These are phyloP conservation scores for Scylla paramamosain DNA, from an alignment of 1,140 invertebrate species.

Conservation along the genomic window DNA sequence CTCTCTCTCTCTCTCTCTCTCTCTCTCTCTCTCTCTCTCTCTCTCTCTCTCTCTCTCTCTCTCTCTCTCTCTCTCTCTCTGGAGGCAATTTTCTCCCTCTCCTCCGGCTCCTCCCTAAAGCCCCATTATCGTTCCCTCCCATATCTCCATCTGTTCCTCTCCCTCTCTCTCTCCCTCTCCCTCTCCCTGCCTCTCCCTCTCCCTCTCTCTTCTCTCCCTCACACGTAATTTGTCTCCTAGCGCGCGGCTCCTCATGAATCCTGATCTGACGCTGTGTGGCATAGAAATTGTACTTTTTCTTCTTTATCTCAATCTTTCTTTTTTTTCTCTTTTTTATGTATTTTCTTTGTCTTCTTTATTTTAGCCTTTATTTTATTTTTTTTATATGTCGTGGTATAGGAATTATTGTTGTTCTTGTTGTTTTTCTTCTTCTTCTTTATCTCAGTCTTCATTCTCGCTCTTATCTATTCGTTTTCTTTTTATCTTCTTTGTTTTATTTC, in stretches of 20 bases:
- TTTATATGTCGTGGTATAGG: too few species aligned
- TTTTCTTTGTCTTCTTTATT: neutral
- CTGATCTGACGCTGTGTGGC: neutral
- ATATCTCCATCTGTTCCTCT: neutral
- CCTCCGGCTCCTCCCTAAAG: neutral
- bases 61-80: constrained; percentile 12
- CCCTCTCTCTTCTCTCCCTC: constrained; percentile 31
- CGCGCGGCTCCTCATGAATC: neutral
- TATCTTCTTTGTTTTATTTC: neutral
- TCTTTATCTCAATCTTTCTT: neutral
- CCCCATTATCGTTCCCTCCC: neutral
- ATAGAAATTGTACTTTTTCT: too few species aligned
- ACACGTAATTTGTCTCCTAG: constrained; percentile 9
- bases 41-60: constrained; percentile 18
- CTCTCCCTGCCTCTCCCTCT: constrained; percentile 2
- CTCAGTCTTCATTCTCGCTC: neutral
- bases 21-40: neutral
- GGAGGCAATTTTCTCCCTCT: neutral
- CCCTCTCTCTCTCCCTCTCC: neutral
- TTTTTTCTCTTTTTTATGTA: neutral
- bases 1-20: neutral
- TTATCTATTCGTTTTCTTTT: neutral
- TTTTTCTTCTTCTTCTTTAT: neutral
- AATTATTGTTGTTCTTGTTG: neutral
- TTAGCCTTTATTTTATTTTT: too few species aligned